phyloP scores from a whole-genome alignment of 2,797 vertebrate species.

The Uromys caudimaculatus region DNA sequence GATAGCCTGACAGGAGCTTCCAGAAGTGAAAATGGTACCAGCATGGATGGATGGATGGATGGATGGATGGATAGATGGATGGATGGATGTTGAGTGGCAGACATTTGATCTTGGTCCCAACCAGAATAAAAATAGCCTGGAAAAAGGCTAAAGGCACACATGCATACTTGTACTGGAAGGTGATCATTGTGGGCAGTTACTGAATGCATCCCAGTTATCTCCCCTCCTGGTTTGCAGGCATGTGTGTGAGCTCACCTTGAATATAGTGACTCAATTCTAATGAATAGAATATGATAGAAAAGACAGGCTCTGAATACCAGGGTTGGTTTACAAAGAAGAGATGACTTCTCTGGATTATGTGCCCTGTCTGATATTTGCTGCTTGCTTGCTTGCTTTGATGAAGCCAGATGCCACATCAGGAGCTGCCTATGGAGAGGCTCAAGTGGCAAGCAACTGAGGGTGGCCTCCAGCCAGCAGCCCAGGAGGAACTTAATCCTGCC shows the following conservation, averaged over 20 bases:
- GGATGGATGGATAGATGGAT: not conserved
- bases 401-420: slow-evolving; percentile 22
- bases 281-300: slow-evolving; percentile 41
- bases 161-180: not conserved
- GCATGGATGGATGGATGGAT: not conserved
- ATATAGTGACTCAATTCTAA: slow-evolving; percentile 30
- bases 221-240: not conserved
- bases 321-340: slow-evolving; percentile 23
- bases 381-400: not conserved
- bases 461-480: not conserved
- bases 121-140: not conserved
- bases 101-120: not conserved
- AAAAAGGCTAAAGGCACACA: not conserved
- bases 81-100: not conserved
- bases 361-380: not conserved
- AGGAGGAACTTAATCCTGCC: slow-evolving; percentile 18
- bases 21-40: not conserved
- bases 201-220: slow-evolving; percentile 7
- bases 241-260: not conserved
- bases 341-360: not conserved
- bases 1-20: not conserved
- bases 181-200: not conserved
- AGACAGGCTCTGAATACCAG: slow-evolving; percentile 2
- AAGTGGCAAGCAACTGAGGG: not conserved
- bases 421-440: not conserved